Evolutionary conservation across 2,888 invertebrate species (phyloP), one percentile per base, ranked within the genome.

Genomic region (Oxyscelio sp.): DNA sequence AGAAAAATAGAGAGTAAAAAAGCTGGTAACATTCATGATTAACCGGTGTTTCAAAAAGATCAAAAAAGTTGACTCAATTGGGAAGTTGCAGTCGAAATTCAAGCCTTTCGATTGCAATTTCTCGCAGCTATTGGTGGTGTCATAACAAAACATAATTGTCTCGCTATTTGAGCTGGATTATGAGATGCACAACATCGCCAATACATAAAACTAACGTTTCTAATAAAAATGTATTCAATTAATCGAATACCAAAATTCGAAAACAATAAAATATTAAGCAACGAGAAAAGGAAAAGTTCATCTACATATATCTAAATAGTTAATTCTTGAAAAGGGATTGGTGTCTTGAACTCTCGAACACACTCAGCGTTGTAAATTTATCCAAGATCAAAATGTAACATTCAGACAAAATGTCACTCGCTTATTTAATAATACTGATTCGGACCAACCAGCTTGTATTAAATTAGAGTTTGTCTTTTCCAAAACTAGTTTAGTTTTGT

Each of bases 271-370:
- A 27, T 38, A 21, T 52, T 52, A 65, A 65, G 74, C 54, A 15
- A 65, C 24, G 40, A 65, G 21, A 70, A 71, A 59, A 82, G 15
- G n/a, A 38, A 59, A 56, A 15, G 11, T 68, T 54, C 17, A 48
- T 78, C 54, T 78, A 70, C 68, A 56, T 40, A 40, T 71, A 50
- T 45, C 40, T 75, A 59, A 21, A 11, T 61, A 59, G 15, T 50
- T 45, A 52, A 50, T 71, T 59, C 48, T 70, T 15, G 43, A 59
- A 68, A 31, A 48, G 31, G 70, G 21, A 63, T 83, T 79, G 83
- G 83, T 83, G 83, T 83, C 84, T 84, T 84, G 75, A 84, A 84
- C 84, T 84, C 79, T 84, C 71, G 52, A 74, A 66, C 54, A 75
- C 58, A 38, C 50, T 82, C 75, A 75, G 82, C 58, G 82, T 82